Base-by-base conservation (phyloP, 2,888 invertebrate genomes). In the Petrophora chlorosata region DNA sequence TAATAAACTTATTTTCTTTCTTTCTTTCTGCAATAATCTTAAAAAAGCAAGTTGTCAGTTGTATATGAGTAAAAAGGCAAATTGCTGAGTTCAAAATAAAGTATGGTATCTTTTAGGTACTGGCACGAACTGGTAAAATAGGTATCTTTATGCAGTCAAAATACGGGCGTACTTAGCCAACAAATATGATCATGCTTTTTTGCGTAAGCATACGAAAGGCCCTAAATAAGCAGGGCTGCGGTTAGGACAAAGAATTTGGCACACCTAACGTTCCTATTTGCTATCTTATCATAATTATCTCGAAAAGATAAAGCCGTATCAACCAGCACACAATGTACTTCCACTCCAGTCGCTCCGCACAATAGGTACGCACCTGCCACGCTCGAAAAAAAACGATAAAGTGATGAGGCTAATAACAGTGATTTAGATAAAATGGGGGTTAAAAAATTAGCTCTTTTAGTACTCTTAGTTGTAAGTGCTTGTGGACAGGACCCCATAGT, bases 211-310 rank as follows among this genome's bases (percentile, higher is more conserved):
- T 36, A 56, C 43, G 53, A 36, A 34, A 47, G 50, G 49, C 54
- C 67, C 56, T 61, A 65, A 67, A 67, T 61, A 65, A 57, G 64
- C 55, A 75, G 76, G 73, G 71, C 76, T 70, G 51, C 65, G 83
- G 83, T 88, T 80, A 85, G 81, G 77, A 85, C 87, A 85, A 87
- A 88, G 86, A 89, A 89, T 90, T 89, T 87, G 89, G 90, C 89
- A 83, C 90, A 83, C 88, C 89, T 77, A 85, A 76, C 82, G 86
- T 74, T 80, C 85, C 84, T 86, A 84, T 87, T 88, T 80, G 64
- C 73, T 88, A 89, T 89, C 89, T 88, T 89, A 90, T 90, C 89
- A 78, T 79, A 79, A n/a, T 88, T 89, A 90, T 81, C 80, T 80
- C 61, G 54, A 58, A 58, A 64, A 75, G 89, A 89, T 90, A 89